Base-by-base conservation (phyloP, 1,140 invertebrate genomes). In the Carcinoscorpius rotundicauda region DNA sequence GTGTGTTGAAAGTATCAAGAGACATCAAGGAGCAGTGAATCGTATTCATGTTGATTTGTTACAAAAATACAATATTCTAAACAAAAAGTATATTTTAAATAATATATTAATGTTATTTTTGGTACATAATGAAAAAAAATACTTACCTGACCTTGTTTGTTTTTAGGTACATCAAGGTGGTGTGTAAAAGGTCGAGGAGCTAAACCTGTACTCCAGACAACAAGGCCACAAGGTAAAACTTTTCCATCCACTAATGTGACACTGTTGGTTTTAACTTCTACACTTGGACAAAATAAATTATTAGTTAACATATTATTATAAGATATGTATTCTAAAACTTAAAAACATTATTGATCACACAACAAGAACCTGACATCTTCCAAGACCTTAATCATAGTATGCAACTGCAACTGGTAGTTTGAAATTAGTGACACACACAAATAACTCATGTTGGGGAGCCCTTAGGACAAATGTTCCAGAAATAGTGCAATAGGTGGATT, bases 141-240 rank as follows among this genome's bases (percentile, higher is more conserved):
- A 60, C 64, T 61, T 64, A 77, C 75, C 70, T 78, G 76, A 60
- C 77, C 77, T 62, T 69, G 68, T 58, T 67, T 48, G 50, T 66
- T 78, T 63, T 78, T 78, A 4, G 69, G 61, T 6, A 75, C 66
- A 61, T 73, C 63, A 58, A 79, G 62, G 5, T 53, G 11, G 51
- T 68, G 58, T 2, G 74, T 75, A 69, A 78, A 76, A 4, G 67
- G 62, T 56, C 72, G 68, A 8, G 77, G 78, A 48, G 76, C 74
- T 62, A 78, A 66, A 3, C 77, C 77, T 48, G 77, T 77, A 61
- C 77, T 78, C 77, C 78, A 79, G 3, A 79, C 78, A 62, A 78
- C 75, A 52, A 79, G 63, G 49, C 78, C 78, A 73, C 77, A 79
- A 1, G 76, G 76, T n/a, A 79, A 58, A 11, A 67, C 64, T 3